Conservation (phyloP, 2,113 vertebrate species). For the Mastomys natalensis region DNA sequence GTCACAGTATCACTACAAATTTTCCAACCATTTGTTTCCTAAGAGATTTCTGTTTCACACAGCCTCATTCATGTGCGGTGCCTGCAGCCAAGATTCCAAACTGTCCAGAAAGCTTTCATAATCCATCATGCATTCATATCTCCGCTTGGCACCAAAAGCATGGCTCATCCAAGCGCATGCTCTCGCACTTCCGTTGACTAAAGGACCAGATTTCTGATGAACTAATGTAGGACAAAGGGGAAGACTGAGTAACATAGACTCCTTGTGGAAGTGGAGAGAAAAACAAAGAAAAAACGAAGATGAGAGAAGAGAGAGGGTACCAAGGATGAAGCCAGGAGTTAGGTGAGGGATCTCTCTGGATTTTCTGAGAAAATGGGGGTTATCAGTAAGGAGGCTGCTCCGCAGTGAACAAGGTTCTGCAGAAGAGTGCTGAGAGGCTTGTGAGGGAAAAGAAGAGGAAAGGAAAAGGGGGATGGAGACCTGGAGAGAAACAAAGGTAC, state of each 20-base stretch:
- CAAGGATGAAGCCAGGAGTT: background rate
- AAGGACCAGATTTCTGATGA: constrained; percentile 59
- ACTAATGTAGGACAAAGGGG: constrained; percentile 46
- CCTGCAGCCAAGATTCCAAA: constrained; percentile 68
- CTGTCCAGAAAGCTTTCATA: constrained; percentile 72
- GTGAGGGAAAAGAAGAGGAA: no score
- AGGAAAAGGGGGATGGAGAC: no score
- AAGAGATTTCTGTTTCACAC: constrained; percentile 52
- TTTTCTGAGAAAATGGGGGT: no score
- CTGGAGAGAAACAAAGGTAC: no score
- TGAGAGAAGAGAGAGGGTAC: no score
- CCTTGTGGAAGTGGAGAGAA: background rate
- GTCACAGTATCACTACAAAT: constrained; percentile 40
- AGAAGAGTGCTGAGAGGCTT: constrained; percentile 21
- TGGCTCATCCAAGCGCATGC: constrained; percentile 33
- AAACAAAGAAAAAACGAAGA: no score
- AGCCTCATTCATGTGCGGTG: constrained; percentile 56
- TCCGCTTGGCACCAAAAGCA: background rate
- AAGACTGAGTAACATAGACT: background rate
- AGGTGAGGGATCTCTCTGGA: no score
- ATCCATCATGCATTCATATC: constrained; percentile 44
- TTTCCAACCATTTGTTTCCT: constrained; percentile 17
- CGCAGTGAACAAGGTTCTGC: background rate
- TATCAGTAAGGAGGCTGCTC: no score
- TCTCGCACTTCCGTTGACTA: no score